Evolutionary conservation across 2,888 invertebrate genomes (phyloP), one percentile per base, ranked within the genome.

Genomic region (Cylindroiulus punctatus): DNA sequence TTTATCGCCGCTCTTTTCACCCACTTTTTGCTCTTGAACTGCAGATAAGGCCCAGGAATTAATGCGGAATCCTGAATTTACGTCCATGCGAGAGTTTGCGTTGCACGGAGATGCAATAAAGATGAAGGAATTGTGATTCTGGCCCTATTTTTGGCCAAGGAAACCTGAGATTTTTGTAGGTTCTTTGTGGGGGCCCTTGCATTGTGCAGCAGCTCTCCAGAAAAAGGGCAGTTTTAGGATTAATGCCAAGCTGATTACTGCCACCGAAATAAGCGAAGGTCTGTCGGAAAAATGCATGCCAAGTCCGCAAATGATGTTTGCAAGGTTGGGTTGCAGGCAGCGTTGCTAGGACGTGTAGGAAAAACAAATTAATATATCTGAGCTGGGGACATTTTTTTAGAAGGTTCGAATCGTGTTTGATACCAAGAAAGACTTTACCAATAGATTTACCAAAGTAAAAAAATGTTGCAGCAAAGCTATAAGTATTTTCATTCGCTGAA

Each of bases 181-280:
- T 8, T 65, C 65, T 7, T 65, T 12, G 8, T n/a, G 12, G 7
- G 26, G 22, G 10, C 26, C 47, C 1, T 10, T 26, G 12, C 12
- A 65, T 65, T 65, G 65, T 65, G 22, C 22, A 57, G 22, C 22
- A 22, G 57, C 57, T 36, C 36, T 7, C 36, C 36, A 36, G 65
- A 26, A 26, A 2, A 26, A 65, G 65, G 26, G 65, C 26, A 65
- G 26, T 65, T 65, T 65, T 65, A 65, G 65, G 65, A 65, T 65
- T 65, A 65, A 65, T 22, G 65, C 57, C 65, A 65, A 26, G 65
- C 65, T 65, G 65, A 57, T 57, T 10, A 57, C n/a, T 8, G 57
- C 8, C n/a, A 57, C 57, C 57, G 22, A 57, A 57, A 57, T 57
- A 57, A 22, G 22, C 47, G n/a, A n/a, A n/a, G n/a, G n/a, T n/a